Conservation (phyloP, 2,888 invertebrate genomes). For the Amphipoea oculea region DNA sequence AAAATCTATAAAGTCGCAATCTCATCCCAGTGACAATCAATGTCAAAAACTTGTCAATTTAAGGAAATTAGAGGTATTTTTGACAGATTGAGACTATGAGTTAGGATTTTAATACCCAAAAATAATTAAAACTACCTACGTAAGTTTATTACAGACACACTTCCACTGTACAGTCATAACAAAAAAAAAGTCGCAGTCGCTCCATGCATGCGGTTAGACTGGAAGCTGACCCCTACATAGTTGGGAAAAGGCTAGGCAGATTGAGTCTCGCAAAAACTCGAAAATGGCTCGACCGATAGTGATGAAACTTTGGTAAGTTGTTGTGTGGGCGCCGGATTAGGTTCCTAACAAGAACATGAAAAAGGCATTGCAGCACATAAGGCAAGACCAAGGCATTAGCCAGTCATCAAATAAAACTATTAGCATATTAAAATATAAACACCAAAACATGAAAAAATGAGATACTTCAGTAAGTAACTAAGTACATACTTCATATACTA, state of each 20-base stretch:
- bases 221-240: neutral
- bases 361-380: too few relatives aligned
- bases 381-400: neutral
- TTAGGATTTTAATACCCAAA: too few relatives aligned
- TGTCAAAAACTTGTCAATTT: too few relatives aligned
- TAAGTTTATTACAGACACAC: too few relatives aligned
- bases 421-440: neutral
- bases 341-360: neutral
- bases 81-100: too few relatives aligned
- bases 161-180: too few relatives aligned
- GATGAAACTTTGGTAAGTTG: neutral
- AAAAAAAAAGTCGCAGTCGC: neutral
- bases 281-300: neutral
- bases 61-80: too few relatives aligned
- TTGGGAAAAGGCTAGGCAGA: neutral
- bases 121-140: too few relatives aligned
- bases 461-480: too few relatives aligned
- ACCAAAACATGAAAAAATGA: neutral
- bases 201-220: neutral
- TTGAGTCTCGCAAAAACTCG: neutral
- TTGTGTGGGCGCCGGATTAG: neutral
- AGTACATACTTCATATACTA: too few relatives aligned
- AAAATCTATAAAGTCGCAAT: too few relatives aligned
- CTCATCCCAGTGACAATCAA: too few relatives aligned
- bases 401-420: neutral